Base-by-base conservation (phyloP, 2,113 vertebrate genomes). In the Gasterosteus nipponicus region DNA sequence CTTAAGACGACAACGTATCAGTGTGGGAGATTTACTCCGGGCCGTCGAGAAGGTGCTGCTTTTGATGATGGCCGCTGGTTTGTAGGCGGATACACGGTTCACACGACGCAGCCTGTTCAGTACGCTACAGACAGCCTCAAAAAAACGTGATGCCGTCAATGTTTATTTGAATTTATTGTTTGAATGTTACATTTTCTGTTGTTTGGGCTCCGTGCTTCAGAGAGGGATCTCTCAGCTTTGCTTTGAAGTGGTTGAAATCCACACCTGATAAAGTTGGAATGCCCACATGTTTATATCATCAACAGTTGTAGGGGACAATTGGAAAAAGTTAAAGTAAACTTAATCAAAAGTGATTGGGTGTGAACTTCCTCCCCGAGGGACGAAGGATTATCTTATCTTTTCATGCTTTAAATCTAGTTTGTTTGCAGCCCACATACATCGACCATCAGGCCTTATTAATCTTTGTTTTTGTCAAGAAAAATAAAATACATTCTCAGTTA, bases 41-140 rank as follows among this genome's bases (percentile, higher is more conserved):
- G 63, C 62, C 39, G 81, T 80, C 56, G 73, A 70, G 69, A 80
- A 75, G 77, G 59, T 57, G 47, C 71, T 64, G 53, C 68, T 86
- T 26, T 77, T 84, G 76, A 76, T 78, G 44, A 73, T 7, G 56
- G 29, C 29, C 63, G 70, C 18, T 71, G 4, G 19, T 12, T 12
- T 47, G 74, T 69, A 47, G 49, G 56, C 44, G 51, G 46, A 39
- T 51, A 18, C 61, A 67, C 44, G 67, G 41, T 60, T 65, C 39
- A 58, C 11, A 46, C 22, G 16, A 22, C 22, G 22, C 22, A 26
- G 22, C 22, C 22, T 26, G 22, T 26, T 26, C 22, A 26, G 22
- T 26, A 26, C 22, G 22, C 22, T 26, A 26, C 22, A n/a, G 18
- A 65, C 7, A 3, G 19, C 16, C 14, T 53, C 3, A 19, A 35